Evolutionary conservation across 2,797 vertebrate genomes (phyloP), one percentile per base, ranked within the genome.

Genomic region (Oreonectes daqikongensis): DNA sequence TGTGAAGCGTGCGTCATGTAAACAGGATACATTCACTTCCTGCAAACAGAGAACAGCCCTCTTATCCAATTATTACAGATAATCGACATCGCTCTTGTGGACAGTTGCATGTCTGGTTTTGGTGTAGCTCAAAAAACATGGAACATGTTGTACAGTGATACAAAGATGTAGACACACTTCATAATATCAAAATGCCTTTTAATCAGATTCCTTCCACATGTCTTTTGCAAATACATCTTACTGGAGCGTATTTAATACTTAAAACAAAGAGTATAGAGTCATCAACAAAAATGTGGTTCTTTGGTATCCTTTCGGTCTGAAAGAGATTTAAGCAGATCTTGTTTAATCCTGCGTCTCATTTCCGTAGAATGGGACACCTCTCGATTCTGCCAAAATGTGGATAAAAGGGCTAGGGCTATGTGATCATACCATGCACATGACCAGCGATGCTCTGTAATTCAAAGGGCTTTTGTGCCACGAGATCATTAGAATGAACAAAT

Each of bases 21-120:
- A 83, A 83, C 82, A 83, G 82, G 79, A 81, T 76, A 64, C 61
- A 50, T 60, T 42, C 69, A 73, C 74, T 79, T 72, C 79, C 79
- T 75, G 72, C 61, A 69, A 60, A 65, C 71, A 75, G 76, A 24
- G 59, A 30, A n/a, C 9, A 3, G 53, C 53, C n/a, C 38, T 50
- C 48, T 81, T 71, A 81, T 81, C 68, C 72, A 69, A 76, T 81
- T 81, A 80, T 35, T 46, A 38, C 11, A 42, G 5, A 7, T 38
- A 75, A 71, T 40, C 17, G 7, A 50, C 52, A 67, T 82, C 48
- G 22, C 68, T 81, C 67, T 53, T 46, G n/a, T 63, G 12, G 53
- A 57, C 24, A 5, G 53, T 15, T 57, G 24, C 24, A 50, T 20
- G 48, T 50, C 24, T 57, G 53, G 22, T 53, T 63, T 55, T 61